Conservation (phyloP, 2,113 vertebrate species). For the Chrysochloris asiatica region DNA sequence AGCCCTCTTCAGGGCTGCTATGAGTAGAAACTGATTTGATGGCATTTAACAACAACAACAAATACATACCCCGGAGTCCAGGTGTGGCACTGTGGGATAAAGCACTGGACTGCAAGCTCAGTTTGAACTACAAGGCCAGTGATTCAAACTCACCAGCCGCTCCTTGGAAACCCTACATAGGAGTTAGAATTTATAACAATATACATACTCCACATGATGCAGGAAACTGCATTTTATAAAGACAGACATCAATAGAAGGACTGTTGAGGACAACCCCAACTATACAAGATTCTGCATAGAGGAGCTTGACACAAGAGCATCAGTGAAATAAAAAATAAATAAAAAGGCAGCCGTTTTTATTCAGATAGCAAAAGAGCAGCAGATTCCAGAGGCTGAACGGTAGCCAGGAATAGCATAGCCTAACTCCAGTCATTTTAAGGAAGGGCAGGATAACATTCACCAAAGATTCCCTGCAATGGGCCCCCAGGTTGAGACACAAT, state of each 20-base stretch:
- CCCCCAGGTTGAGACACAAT: not conserved
- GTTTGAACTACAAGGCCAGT: no score
- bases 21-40: no score
- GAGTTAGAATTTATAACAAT: no score
- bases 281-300: slow-evolving; percentile 36
- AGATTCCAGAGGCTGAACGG: slow-evolving; percentile 50
- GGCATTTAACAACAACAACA: no score
- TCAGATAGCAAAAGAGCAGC: slow-evolving; percentile 72
- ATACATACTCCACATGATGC: not conserved
- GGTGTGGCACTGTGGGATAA: no score
- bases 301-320: slow-evolving; percentile 9
- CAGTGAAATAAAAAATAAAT: not conserved
- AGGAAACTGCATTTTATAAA: not conserved
- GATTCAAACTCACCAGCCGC: no score
- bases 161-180: no score
- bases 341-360: slow-evolving; percentile 53
- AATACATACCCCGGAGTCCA: no score
- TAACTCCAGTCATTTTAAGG: slow-evolving; percentile 39
- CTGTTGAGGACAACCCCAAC: not conserved
- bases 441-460: slow-evolving; percentile 25
- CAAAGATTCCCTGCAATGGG: not conserved
- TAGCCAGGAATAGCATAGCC: slow-evolving; percentile 70
- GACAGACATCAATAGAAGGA: not conserved
- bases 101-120: no score
- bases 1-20: no score